Evolutionary conservation across 2,797 vertebrate genomes (phyloP).

Genomic region (Coreius guichenoti): DNA sequence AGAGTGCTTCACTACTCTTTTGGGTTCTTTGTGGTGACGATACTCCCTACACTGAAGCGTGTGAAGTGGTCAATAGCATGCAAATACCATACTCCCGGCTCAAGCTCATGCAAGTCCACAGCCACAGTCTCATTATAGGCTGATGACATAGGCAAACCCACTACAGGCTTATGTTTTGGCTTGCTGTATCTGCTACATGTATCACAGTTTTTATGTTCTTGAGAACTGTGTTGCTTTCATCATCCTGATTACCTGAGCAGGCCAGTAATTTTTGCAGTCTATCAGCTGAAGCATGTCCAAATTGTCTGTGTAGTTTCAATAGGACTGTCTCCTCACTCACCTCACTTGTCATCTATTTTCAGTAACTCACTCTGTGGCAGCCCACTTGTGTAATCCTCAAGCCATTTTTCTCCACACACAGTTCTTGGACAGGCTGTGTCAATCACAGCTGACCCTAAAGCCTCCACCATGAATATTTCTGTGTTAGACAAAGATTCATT

Average conservation of each 20-base stretch:
- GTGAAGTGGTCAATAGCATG: constrained; percentile 59
- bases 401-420: constrained; percentile 49
- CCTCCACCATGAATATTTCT: constrained; percentile 55
- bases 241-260: constrained; percentile 42
- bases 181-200: constrained; percentile 49
- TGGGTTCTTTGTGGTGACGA: constrained; percentile 42
- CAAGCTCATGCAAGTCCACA: constrained; percentile 55
- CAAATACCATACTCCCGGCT: constrained; percentile 54
- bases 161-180: constrained; percentile 47
- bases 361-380: constrained; percentile 12
- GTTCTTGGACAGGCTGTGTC: constrained; percentile 57
- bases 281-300: constrained; percentile 51
- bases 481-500: constrained; percentile 4
- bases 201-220: constrained; percentile 43
- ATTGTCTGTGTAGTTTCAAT: constrained; percentile 53
- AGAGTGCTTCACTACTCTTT: constrained; percentile 48
- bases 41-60: constrained; percentile 45
- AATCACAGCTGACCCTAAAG: constrained; percentile 49
- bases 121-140: constrained; percentile 56
- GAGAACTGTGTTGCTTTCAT: constrained; percentile 44
- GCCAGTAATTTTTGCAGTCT: constrained; percentile 31
- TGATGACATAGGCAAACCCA: constrained; percentile 18
- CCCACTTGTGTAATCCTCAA: constrained; percentile 19
- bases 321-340: constrained; percentile 37
- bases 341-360: not conserved